A percentile compares a stretch with the other conserved stretches of the same genome.
phyloP scores from a whole-genome alignment of 2,888 invertebrate species.

The Danaus chrysippus region DNA sequence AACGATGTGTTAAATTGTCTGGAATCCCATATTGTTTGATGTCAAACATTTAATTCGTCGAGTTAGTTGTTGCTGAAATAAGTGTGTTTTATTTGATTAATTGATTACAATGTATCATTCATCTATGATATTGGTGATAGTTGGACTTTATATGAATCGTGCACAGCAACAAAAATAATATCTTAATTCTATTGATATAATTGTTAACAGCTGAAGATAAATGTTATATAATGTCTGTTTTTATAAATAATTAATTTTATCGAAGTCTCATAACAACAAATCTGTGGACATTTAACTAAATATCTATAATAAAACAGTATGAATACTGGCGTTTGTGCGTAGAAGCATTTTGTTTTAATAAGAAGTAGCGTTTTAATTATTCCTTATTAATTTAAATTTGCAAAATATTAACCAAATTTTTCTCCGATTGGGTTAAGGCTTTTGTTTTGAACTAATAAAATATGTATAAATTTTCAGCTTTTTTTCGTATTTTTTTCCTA shows the following conservation, averaged over 20 bases:
- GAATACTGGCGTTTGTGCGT: no score
- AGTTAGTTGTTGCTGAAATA: background rate
- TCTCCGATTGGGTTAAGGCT: no score
- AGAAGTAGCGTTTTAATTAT: no score
- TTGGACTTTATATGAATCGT: background rate
- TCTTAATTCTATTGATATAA: background rate
- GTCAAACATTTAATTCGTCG: constrained; percentile 36
- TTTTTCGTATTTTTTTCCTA: no score
- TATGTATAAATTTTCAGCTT: no score
- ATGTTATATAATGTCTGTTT: constrained; percentile 7
- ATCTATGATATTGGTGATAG: background rate
- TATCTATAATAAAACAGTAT: background rate
- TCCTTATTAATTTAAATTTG: no score
- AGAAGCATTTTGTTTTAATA: no score
- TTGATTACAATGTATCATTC: constrained; percentile 8
- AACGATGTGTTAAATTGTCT: constrained; percentile 54
- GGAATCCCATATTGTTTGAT: constrained; percentile 53
- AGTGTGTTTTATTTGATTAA: constrained; percentile 8
- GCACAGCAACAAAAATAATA: background rate
- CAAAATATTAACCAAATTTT: no score
- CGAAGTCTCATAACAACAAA: constrained; percentile 15
- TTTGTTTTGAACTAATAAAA: no score
- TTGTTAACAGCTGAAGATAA: background rate
- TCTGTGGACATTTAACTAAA: constrained; percentile 13
- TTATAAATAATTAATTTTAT: constrained; percentile 17